Evolutionary conservation across 1,140 invertebrate genomes (phyloP).

Genomic region (Planococcus citri): DNA sequence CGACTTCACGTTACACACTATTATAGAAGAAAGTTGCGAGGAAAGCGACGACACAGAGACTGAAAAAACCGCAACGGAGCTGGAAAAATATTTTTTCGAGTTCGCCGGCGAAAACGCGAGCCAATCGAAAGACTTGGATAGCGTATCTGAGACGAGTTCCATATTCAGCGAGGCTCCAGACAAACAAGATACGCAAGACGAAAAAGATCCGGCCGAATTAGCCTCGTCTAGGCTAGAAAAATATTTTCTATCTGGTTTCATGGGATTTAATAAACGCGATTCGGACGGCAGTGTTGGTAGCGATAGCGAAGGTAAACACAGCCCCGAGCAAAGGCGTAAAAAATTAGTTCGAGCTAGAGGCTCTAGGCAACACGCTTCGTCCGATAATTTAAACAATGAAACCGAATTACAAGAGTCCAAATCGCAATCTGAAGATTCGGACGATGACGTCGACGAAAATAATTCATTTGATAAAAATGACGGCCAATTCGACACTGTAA

Average conservation of each 20-base stretch:
- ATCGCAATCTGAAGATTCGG: constrained; percentile 52
- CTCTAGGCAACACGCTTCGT: constrained; percentile 64
- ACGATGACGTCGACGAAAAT: constrained; percentile 58
- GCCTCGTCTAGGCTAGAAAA: constrained; percentile 77
- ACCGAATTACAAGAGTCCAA: constrained; percentile 34
- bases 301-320: constrained; percentile 67
- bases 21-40: constrained; percentile 86
- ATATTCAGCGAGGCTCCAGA: constrained; percentile 71
- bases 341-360: constrained; percentile 62
- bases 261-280: constrained; percentile 62
- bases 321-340: constrained; percentile 70
- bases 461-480: constrained; percentile 49
- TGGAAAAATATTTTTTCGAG: constrained; percentile 84
- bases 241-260: constrained; percentile 75
- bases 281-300: constrained; percentile 70
- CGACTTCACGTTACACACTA: constrained; percentile 83
- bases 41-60: constrained; percentile 54
- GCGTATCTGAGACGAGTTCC: constrained; percentile 73
- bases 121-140: constrained; percentile 38
- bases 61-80: constrained; percentile 47
- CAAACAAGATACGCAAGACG: constrained; percentile 31
- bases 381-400: constrained; percentile 52
- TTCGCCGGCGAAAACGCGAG: constrained; percentile 49
- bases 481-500: constrained; percentile 66
- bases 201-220: constrained; percentile 50